phyloP scores from a whole-genome alignment of 2,888 invertebrate genomes.

The Laothoe populi region DNA sequence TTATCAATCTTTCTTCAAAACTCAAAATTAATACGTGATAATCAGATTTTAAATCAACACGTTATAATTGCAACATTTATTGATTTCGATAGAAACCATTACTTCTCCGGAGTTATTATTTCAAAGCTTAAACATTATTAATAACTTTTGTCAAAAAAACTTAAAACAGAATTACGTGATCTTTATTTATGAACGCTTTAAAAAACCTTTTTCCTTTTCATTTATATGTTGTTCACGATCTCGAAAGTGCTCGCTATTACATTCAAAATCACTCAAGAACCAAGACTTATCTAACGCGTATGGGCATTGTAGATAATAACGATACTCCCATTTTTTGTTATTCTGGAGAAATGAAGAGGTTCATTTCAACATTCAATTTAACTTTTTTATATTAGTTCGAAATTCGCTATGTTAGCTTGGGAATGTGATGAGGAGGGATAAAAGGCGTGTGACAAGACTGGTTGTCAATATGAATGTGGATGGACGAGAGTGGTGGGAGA shows the following conservation, averaged over 20 bases:
- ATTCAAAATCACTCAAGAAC: slow-evolving; percentile 55
- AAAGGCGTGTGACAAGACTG: too few relatives aligned
- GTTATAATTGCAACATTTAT: background rate
- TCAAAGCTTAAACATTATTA: too few relatives aligned
- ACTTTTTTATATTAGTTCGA: background rate
- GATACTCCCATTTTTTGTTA: background rate
- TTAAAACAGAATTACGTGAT: background rate
- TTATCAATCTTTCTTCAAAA: too few relatives aligned
- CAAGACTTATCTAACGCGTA: slow-evolving; percentile 42
- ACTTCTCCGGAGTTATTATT: background rate
- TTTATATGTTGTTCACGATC: slow-evolving; percentile 53
- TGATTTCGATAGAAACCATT: too few relatives aligned
- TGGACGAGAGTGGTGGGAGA: too few relatives aligned
- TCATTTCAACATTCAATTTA: background rate
- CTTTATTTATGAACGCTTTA: slow-evolving; percentile 6
- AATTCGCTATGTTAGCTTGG: too few relatives aligned
- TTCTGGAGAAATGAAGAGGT: background rate
- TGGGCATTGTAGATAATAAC: slow-evolving; percentile 28
- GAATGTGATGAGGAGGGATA: too few relatives aligned
- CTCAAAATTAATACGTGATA: too few relatives aligned
- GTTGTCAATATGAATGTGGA: too few relatives aligned
- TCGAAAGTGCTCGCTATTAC: slow-evolving; percentile 44
- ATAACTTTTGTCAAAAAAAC: background rate
- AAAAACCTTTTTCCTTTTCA: slow-evolving; percentile 21
- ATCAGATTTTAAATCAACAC: too few relatives aligned